Conservation (phyloP, 2,113 vertebrate species). For the Zingel zingel region DNA sequence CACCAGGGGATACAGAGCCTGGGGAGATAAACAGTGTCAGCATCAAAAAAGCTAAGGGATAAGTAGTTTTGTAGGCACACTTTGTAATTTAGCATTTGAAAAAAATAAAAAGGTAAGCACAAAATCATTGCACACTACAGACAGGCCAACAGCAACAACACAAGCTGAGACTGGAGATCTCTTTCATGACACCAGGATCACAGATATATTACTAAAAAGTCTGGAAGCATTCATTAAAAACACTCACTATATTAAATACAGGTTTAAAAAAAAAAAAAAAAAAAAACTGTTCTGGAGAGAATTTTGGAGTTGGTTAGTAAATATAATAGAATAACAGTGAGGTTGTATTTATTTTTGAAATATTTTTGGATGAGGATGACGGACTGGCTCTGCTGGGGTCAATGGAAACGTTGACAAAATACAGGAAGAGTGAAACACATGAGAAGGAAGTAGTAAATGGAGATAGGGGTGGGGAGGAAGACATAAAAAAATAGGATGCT, state of each 20-base stretch:
- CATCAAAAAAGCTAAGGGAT: neutral
- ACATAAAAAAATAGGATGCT: neutral
- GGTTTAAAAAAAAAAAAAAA: neutral
- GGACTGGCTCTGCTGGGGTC: neutral
- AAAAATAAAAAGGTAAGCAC: neutral
- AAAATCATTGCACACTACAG: neutral
- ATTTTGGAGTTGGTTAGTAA: neutral
- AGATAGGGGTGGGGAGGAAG: neutral
- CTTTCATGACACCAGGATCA: neutral
- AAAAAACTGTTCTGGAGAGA: neutral
- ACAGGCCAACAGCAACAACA: neutral
- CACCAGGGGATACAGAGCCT: conserved; percentile 98
- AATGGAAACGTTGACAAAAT: conserved; percentile 11
- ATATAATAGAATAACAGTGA: conserved; percentile 7
- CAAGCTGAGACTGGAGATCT: neutral
- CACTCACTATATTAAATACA: neutral
- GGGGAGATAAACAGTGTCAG: conserved; percentile 20
- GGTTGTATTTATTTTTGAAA: neutral
- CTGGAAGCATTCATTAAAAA: no score
- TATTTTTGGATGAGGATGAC: neutral
- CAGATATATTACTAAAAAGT: neutral
- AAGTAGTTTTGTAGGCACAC: neutral
- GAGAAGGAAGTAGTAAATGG: conserved; percentile 18
- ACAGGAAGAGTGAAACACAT: conserved; percentile 25
- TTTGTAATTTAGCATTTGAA: neutral